Evolutionary conservation across 2,797 vertebrate genomes (phyloP), one percentile per base, ranked within the genome.

Genomic region (Gadopsis marmoratus): DNA sequence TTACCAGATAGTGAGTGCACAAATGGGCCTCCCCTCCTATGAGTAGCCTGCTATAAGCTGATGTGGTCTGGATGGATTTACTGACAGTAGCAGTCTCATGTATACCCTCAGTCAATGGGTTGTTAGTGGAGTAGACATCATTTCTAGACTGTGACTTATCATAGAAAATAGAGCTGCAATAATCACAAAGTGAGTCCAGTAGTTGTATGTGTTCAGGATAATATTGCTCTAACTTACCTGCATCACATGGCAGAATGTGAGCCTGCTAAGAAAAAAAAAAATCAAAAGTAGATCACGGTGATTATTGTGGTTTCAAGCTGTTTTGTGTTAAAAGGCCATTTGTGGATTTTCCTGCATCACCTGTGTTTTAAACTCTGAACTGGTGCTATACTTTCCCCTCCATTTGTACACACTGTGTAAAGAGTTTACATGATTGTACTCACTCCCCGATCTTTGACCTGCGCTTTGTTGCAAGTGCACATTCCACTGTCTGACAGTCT

Each of bases 161-260:
- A 91, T 91, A 89, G 85, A 89, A 78, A 90, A 91, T 94, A 95
- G 92, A 92, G 86, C 89, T 86, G 92, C 94, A 95, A 93, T 95
- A 94, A 95, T 90, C 83, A 86, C 87, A 83, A 79, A 91, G 81
- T 92, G 78, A 93, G 91, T 92, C 87, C 86, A 83, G 90, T 94
- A 91, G 91, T 93, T 72, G 69, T 88, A 72, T 85, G 76, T 91
- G 82, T 92, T 85, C 79, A 78, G 80, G 85, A 87, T 83, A 74
- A 82, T 82, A 58, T 83, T 78, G 82, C 73, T 91, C 78, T 85
- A 82, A 74, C 67, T 47, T 68, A 74, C 41, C 60, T 83, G 84
- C 75, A 69, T 85, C 82, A 64, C 72, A 80, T 61, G 71, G 83
- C 81, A 86, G 82, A 93, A 85, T 82, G 81, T 89, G 76, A 80